phyloP scores from a whole-genome alignment of 2,888 invertebrate genomes.

The Drosophila meridiana region DNA sequence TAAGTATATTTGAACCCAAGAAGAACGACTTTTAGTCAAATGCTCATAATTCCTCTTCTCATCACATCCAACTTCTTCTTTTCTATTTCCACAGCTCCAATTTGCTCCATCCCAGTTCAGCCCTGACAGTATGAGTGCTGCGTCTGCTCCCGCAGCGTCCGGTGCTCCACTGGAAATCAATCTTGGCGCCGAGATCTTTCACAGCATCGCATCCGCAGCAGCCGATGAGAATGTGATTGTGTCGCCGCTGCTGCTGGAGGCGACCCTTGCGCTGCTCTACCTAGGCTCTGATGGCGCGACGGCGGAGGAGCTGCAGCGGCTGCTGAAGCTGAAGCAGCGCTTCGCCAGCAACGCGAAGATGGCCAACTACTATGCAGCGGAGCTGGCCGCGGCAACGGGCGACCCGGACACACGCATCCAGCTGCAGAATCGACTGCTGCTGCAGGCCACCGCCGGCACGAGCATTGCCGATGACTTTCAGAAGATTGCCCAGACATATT shows the following conservation, averaged over 20 bases:
- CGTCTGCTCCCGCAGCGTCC: constrained; percentile 21
- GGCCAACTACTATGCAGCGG: constrained; percentile 77
- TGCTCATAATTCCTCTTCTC: not conserved
- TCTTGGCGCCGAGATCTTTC: constrained; percentile 66
- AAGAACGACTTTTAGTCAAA: too few relatives aligned
- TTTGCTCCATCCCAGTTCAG: not conserved
- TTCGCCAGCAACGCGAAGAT: constrained; percentile 76
- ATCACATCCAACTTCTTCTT: not conserved
- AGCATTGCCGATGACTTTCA: constrained; percentile 76
- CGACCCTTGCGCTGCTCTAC: constrained; percentile 89
- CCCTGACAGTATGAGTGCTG: constrained; percentile 56
- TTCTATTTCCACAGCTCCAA: constrained; percentile 11
- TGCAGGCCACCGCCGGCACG: constrained; percentile 46
- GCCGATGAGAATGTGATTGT: constrained; percentile 74
- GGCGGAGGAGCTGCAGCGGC: constrained; percentile 75
- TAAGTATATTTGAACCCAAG: too few relatives aligned
- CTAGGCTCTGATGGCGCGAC: constrained; percentile 89
- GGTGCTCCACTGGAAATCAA: constrained; percentile 38
- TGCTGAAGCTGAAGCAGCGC: constrained; percentile 70
- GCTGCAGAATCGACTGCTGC: constrained; percentile 85
- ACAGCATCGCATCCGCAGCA: constrained; percentile 59
- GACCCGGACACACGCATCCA: constrained; percentile 81
- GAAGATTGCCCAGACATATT: constrained; percentile 82
- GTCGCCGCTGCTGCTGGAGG: constrained; percentile 87
- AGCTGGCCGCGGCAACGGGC: constrained; percentile 63